These are phyloP conservation scores for Hydrozoanthus gracilis DNA, from an alignment of 92 coral and sea anemone genomes.

Conservation along the genomic window DNA sequence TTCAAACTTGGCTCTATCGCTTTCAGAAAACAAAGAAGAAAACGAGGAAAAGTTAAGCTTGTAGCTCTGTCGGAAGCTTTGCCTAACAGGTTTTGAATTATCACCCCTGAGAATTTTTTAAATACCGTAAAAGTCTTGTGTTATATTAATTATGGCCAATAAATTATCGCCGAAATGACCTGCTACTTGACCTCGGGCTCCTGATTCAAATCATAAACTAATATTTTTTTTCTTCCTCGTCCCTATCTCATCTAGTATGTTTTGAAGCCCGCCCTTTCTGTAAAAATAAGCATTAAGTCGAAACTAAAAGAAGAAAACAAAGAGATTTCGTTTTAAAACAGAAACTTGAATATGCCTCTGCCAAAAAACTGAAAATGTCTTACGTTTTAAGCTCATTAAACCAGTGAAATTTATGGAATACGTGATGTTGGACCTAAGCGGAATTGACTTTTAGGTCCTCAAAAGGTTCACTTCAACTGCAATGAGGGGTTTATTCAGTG, in stretches of 20 bases:
- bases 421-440: neutral
- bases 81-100: too few relatives aligned
- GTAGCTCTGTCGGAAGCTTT: neutral
- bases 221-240: neutral
- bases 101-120: neutral
- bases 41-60: neutral
- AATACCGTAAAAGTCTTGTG: neutral
- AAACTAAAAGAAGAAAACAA: neutral
- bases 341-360: neutral
- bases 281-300: neutral
- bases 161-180: too few relatives aligned
- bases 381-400: too few relatives aligned
- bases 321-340: neutral
- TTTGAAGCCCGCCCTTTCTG: slow-evolving; percentile 1
- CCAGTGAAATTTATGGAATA: too few relatives aligned
- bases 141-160: too few relatives aligned
- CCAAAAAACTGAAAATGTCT: neutral
- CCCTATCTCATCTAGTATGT: neutral
- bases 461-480: neutral
- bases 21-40: neutral
- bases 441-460: neutral
- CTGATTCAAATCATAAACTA: neutral
- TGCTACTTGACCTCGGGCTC: too few relatives aligned
- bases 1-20: too few relatives aligned
- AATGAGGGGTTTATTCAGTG: neutral